These are phyloP conservation scores for Parnassius glacialis DNA, from an alignment of 2,888 invertebrate genomes.

Conservation along the genomic window DNA sequence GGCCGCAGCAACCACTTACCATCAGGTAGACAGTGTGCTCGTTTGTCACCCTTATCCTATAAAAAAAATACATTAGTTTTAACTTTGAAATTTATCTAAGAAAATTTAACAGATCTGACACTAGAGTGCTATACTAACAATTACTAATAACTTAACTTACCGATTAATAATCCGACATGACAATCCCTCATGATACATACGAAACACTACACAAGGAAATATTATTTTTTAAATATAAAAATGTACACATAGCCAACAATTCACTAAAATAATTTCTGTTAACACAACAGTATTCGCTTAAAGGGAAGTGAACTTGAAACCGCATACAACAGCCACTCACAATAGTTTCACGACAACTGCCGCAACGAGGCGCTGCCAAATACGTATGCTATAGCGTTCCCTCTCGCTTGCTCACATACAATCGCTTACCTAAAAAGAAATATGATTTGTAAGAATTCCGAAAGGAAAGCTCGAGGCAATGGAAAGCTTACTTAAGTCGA, in stretches of 20 bases:
- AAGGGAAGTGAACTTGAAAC: background rate
- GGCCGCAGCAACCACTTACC: too few species aligned
- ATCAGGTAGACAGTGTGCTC: too few species aligned
- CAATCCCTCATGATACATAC: background rate
- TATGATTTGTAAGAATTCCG: constrained; percentile 6
- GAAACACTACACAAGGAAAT: background rate
- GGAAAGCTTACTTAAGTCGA: constrained; percentile 12
- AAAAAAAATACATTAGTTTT: too few species aligned
- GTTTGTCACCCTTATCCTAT: too few species aligned
- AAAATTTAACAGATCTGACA: too few species aligned
- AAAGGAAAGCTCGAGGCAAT: constrained; percentile 1
- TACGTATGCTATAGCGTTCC: background rate
- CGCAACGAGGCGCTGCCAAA: constrained; percentile 1
- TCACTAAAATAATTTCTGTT: background rate
- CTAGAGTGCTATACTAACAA: background rate
- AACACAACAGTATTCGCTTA: background rate
- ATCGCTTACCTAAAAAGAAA: constrained; percentile 8
- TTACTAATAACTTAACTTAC: constrained; percentile 3
- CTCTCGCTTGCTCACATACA: constrained; percentile 4
- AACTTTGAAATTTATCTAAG: too few species aligned
- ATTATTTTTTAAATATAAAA: too few species aligned
- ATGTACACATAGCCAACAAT: background rate
- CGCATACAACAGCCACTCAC: constrained; percentile 5
- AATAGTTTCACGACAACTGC: constrained; percentile 17
- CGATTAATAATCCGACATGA: background rate